Percentiles rank a stretch among this genome's conserved stretches.
Evolutionary conservation across 2,888 invertebrate species (phyloP).

Genomic region (Zonitis immaculata): DNA sequence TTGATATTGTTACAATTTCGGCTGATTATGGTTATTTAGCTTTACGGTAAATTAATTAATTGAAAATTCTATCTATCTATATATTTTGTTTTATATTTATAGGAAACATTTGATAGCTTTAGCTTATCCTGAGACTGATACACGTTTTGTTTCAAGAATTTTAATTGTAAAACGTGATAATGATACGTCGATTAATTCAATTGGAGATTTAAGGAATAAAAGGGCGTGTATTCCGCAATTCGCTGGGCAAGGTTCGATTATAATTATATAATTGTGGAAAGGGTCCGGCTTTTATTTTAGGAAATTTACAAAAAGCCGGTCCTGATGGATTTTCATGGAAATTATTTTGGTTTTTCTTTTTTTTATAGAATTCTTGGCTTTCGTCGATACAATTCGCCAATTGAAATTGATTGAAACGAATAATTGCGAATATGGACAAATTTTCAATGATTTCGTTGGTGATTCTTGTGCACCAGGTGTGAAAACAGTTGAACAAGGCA

Average conservation of each 20-base stretch:
- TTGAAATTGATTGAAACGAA: slow-evolving; percentile 47
- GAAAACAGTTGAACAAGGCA: slow-evolving; percentile 46
- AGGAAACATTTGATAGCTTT: slow-evolving; percentile 56
- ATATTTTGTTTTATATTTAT: slow-evolving; percentile 23
- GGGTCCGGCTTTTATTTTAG: too few relatives aligned
- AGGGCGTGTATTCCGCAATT: slow-evolving; percentile 64
- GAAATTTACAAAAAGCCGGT: background rate
- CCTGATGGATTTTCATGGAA: too few relatives aligned
- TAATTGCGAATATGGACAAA: slow-evolving; percentile 56
- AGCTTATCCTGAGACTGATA: slow-evolving; percentile 56
- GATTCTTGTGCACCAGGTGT: slow-evolving; percentile 62
- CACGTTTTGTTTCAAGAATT: slow-evolving; percentile 50
- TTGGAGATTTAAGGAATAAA: slow-evolving; percentile 54
- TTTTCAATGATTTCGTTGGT: slow-evolving; percentile 55
- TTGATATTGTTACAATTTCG: slow-evolving; percentile 58
- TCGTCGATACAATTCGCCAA: slow-evolving; percentile 54
- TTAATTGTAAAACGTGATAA: slow-evolving; percentile 53
- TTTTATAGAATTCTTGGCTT: slow-evolving; percentile 57
- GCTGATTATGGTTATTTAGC: slow-evolving; percentile 62
- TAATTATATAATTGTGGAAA: too few relatives aligned
- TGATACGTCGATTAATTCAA: slow-evolving; percentile 48
- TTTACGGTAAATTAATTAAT: slow-evolving; percentile 52
- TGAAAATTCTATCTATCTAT: slow-evolving; percentile 5
- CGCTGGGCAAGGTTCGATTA: slow-evolving; percentile 60
- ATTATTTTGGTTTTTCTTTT: background rate